These are phyloP conservation scores for Drosophila jambulina DNA, from an alignment of 1,140 invertebrate species.

Conservation along the genomic window DNA sequence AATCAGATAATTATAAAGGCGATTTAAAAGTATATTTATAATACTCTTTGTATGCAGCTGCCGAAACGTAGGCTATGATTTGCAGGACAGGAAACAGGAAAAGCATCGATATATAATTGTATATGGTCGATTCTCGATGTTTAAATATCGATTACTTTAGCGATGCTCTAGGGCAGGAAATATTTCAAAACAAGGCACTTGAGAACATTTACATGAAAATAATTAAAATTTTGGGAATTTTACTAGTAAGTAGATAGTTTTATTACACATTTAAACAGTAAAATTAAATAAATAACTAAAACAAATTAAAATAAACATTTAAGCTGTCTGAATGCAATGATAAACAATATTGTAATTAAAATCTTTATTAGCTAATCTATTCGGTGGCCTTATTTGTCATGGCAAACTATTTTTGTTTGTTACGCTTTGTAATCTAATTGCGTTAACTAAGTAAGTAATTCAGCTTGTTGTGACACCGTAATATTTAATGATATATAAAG, in stretches of 20 bases:
- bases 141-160: no score
- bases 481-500: neutral
- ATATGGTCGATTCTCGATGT: neutral
- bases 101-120: neutral
- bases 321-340: neutral
- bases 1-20: no score
- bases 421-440: conserved; percentile 14
- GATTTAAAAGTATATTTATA: no score
- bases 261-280: no score
- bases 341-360: neutral
- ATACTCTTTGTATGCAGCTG: no score
- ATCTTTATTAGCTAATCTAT: neutral
- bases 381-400: neutral
- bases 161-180: no score
- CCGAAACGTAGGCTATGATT: neutral
- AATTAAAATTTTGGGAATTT: no score
- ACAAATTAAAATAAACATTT: neutral
- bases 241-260: no score
- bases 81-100: neutral
- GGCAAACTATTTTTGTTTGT: conserved; percentile 14
- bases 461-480: neutral
- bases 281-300: neutral
- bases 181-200: no score
- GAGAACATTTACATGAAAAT: no score
- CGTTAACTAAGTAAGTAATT: neutral